phyloP scores from a whole-genome alignment of 2,888 invertebrate species.

The Sphaerophoria rueppellii region DNA sequence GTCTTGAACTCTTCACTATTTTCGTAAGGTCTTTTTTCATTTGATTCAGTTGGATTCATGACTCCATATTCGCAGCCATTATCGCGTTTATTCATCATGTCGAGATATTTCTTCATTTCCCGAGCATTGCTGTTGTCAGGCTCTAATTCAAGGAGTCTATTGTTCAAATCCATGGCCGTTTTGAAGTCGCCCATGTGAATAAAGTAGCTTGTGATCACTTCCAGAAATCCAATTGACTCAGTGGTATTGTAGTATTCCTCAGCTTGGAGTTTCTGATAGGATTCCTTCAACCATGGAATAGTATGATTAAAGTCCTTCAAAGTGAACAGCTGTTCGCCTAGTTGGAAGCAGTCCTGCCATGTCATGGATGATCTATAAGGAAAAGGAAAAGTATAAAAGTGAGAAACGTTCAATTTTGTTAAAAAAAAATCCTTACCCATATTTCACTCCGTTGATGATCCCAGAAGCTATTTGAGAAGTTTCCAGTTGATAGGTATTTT shows the following conservation, averaged over 20 bases:
- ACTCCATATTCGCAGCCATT: not conserved
- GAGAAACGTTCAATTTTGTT: too few relatives aligned
- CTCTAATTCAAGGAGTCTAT: conserved; percentile 89
- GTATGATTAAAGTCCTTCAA: conserved; percentile 96
- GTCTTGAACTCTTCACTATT: conserved; percentile 74
- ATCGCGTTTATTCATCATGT: conserved; percentile 86
- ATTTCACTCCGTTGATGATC: conserved; percentile 91
- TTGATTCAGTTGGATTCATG: not conserved
- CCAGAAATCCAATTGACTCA: conserved; percentile 77
- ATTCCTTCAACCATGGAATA: conserved; percentile 96
- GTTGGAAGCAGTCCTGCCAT: conserved; percentile 97
- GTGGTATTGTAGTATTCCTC: conserved; percentile 81
- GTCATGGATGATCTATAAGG: conserved; percentile 85
- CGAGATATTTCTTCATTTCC: conserved; percentile 93
- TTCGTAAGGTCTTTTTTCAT: not conserved
- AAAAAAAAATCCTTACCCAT: conserved; percentile 84
- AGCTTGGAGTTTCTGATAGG: conserved; percentile 87
- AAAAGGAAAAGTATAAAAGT: not conserved
- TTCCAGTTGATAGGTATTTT: conserved; percentile 95
- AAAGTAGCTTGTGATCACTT: conserved; percentile 77
- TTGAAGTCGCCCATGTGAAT: conserved; percentile 85
- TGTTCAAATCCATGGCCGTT: conserved; percentile 92
- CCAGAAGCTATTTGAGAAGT: conserved; percentile 93
- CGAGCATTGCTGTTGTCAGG: conserved; percentile 91
- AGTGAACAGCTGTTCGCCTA: conserved; percentile 95